Percentiles rank a stretch among this genome's conserved stretches.
phyloP scores from a whole-genome alignment of 2,888 invertebrate species.

The Leptogaster cylindrica region DNA sequence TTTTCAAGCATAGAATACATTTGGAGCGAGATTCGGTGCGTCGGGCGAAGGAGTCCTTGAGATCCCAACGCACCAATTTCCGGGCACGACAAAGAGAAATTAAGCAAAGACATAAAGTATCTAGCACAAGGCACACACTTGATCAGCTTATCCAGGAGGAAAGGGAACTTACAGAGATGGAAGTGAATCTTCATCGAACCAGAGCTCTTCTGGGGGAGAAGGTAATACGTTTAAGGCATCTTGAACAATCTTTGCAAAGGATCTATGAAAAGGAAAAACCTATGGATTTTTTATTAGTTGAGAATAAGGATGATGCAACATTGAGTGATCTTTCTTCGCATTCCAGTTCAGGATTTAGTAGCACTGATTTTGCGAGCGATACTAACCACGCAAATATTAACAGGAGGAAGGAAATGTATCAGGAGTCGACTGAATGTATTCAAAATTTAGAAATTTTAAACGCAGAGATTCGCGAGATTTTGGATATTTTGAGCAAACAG shows the following conservation, averaged over 20 bases:
- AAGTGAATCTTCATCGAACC: constrained; percentile 82
- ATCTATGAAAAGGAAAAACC: constrained; percentile 61
- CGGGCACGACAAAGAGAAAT: constrained; percentile 69
- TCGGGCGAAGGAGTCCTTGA: constrained; percentile 78
- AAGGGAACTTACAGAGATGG: constrained; percentile 82
- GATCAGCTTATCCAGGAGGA: constrained; percentile 71
- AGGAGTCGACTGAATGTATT: constrained; percentile 73
- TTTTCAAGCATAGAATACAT: constrained; percentile 82
- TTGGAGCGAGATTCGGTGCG: constrained; percentile 82
- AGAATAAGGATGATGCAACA: constrained; percentile 67
- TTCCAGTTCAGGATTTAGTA: constrained; percentile 67
- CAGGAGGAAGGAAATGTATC: constrained; percentile 62
- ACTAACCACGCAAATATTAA: constrained; percentile 59
- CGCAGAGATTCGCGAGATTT: constrained; percentile 73
- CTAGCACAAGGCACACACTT: constrained; percentile 54
- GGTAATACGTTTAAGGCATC: constrained; percentile 78
- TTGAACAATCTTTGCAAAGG: constrained; percentile 77
- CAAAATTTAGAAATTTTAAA: constrained; percentile 74
- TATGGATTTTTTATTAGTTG: constrained; percentile 53
- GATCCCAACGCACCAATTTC: constrained; percentile 72
- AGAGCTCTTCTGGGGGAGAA: constrained; percentile 81
- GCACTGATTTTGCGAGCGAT: constrained; percentile 70
- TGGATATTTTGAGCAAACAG: constrained; percentile 70
- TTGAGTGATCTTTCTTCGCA: constrained; percentile 72
- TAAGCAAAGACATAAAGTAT: constrained; percentile 61